Evolutionary conservation across 2,888 invertebrate genomes (phyloP), one percentile per base, ranked within the genome.

Genomic region (Cheilosia scutellata): DNA sequence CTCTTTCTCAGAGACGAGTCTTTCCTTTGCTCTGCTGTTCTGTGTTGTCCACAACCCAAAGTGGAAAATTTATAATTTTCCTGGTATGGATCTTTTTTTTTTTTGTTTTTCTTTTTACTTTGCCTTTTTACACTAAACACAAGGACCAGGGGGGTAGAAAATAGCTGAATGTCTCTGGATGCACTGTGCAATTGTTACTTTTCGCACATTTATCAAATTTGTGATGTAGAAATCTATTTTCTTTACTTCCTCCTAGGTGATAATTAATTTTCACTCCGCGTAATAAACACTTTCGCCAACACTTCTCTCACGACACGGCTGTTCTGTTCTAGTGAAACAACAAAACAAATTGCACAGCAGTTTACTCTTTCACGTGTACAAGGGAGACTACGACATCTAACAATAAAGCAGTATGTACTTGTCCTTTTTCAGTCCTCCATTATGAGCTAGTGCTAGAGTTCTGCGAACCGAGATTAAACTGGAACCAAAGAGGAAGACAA

Each of bases 271-370:
- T 79, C 79, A 72, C 79, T 79, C 44, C 72, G 72, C 72, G 65
- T 72, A 65, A 79, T 79, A 79, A 79, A 79, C 79, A 79, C 79
- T 79, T 79, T 79, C 79, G 72, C 79, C 79, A 79, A 53, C 79
- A 78, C 78, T 78, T 78, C 78, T 70, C 55, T 62, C 63, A 70
- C 70, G 78, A 71, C 70, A 33, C 44, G 55, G 31, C 49, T 47
- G 62, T 77, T 63, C 70, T 62, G 55, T 57, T 68, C 62, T 44
- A 37, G 44, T 55, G 70, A 71, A 63, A 77, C 77, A 70, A 47
- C 53, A 65, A 29, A 27, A 78, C 29, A 16, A 25, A 5, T 6
- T 3, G 11, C 6, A 47, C 44, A 62, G 13, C 27, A 47, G 44
- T n/a, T 62, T 33, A 51, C 68, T 77, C 60, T 53, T 16, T 62